Evolutionary conservation across 2,113 vertebrate genomes (phyloP).

Genomic region (Jacana jacana): DNA sequence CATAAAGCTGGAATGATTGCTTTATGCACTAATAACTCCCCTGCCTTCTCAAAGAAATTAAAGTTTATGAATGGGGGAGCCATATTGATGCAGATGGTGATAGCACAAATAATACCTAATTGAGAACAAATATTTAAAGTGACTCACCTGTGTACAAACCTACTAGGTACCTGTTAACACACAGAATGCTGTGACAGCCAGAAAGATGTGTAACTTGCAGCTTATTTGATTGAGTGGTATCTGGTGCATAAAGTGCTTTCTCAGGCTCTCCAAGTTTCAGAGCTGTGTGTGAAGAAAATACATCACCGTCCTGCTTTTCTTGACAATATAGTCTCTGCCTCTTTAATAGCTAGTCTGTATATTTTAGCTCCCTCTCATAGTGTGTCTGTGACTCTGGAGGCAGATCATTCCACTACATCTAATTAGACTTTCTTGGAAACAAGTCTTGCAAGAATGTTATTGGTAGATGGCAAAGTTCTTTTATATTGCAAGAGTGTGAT

Average conservation of each 20-base stretch:
- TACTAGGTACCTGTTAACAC: conserved; percentile 6
- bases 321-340: not conserved
- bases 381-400: not conserved
- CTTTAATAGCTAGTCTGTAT: not conserved
- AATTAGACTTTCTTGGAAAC: not conserved
- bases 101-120: not conserved
- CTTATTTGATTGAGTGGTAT: not conserved
- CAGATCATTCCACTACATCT: fast-evolving
- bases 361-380: not conserved
- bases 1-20: not conserved
- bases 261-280: not conserved
- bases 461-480: not conserved
- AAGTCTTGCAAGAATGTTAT: not conserved
- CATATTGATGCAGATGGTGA: not conserved
- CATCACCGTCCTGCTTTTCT: not conserved
- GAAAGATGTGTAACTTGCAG: not conserved
- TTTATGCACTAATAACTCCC: not conserved
- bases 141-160: not conserved
- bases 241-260: not conserved
- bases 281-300: not conserved
- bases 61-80: conserved; percentile 40
- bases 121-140: conserved; percentile 12
- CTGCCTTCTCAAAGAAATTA: not conserved
- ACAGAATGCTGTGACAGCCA: not conserved
- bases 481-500: not conserved